Evolutionary conservation across 2,888 invertebrate species (phyloP).

Genomic region (Pocota personata): DNA sequence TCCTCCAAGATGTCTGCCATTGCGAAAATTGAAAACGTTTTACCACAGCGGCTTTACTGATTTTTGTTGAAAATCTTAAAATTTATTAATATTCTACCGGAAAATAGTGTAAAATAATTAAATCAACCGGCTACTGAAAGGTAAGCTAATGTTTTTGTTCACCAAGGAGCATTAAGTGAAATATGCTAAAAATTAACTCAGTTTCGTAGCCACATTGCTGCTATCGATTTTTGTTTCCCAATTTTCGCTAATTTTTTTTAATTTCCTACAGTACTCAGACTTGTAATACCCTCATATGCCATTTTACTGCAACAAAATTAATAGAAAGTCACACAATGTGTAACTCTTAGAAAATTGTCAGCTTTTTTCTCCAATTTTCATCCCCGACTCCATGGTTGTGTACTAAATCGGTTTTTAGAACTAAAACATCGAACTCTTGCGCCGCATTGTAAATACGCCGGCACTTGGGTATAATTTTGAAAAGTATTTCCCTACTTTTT

Average conservation of each 20-base stretch:
- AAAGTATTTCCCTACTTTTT: constrained; percentile 19
- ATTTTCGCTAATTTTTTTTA: not conserved
- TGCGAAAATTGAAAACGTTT: constrained; percentile 67
- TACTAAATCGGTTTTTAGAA: constrained; percentile 26
- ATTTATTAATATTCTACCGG: not conserved
- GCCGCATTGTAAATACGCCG: constrained; percentile 26
- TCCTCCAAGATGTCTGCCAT: constrained; percentile 63
- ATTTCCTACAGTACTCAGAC: not conserved
- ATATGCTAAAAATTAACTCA: not conserved
- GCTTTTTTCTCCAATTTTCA: not conserved
- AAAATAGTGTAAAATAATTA: not conserved
- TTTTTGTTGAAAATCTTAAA: constrained; percentile 6
- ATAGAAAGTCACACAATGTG: not conserved
- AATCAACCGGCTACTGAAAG: not conserved
- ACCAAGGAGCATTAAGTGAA: not conserved
- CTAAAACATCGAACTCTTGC: not conserved
- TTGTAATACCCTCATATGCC: not conserved
- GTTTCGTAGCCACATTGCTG: constrained; percentile 21
- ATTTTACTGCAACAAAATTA: not conserved
- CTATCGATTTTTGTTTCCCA: constrained; percentile 42
- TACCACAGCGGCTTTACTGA: constrained; percentile 33
- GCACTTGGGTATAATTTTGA: not conserved
- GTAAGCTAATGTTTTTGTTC: constrained; percentile 9
- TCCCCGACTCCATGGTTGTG: not conserved
- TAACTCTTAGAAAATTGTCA: not conserved